phyloP scores from a whole-genome alignment of 2,888 invertebrate genomes.

The Coenonympha arcania region DNA sequence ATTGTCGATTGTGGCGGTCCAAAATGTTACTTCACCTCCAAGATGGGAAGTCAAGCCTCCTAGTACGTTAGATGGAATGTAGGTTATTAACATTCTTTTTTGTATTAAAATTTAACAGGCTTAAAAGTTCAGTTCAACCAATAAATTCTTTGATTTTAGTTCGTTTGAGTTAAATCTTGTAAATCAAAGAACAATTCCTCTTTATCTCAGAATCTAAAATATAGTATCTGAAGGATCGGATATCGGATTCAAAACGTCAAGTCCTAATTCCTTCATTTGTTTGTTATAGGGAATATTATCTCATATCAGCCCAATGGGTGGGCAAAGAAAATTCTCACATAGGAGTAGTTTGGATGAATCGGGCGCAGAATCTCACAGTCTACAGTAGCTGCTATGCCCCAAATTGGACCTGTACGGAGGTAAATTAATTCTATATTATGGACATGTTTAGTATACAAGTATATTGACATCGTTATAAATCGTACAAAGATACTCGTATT shows the following conservation, averaged over 20 bases:
- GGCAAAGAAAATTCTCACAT: slow-evolving; percentile 84
- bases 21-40: slow-evolving; percentile 77
- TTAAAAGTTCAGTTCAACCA: no score
- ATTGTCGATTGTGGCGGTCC: slow-evolving; percentile 85
- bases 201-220: no score
- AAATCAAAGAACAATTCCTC: no score
- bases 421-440: slow-evolving; percentile 40
- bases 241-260: background rate
- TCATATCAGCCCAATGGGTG: slow-evolving; percentile 94
- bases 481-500: no score
- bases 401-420: slow-evolving; percentile 89
- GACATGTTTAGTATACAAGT: background rate
- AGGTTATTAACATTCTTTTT: slow-evolving; percentile 49
- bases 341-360: slow-evolving; percentile 93
- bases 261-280: slow-evolving; percentile 18
- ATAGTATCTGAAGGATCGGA: no score
- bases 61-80: slow-evolving; percentile 84
- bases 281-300: slow-evolving; percentile 86
- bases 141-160: no score
- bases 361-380: slow-evolving; percentile 92
- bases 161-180: no score
- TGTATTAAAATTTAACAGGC: background rate
- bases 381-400: slow-evolving; percentile 88
- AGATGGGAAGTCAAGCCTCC: slow-evolving; percentile 83
- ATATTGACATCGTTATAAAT: no score